phyloP scores from a whole-genome alignment of 2,888 invertebrate genomes.

The Smittia aterrima region DNA sequence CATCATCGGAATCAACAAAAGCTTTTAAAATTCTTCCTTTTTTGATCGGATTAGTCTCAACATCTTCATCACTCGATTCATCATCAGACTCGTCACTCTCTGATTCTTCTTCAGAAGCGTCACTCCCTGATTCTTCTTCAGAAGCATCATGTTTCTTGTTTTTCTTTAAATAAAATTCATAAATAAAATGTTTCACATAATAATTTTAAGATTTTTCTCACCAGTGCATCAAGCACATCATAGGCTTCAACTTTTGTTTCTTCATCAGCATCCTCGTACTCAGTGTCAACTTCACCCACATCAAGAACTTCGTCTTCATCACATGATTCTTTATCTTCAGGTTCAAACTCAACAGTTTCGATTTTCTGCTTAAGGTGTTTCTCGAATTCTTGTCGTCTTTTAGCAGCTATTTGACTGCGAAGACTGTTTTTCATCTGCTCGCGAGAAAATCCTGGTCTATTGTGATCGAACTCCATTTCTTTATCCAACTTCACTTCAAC shows the following conservation, averaged over 20 bases:
- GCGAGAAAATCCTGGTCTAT: conserved; percentile 69
- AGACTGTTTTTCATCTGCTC: conserved; percentile 69
- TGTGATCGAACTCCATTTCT: conserved; percentile 49
- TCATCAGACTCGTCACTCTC: conserved; percentile 47
- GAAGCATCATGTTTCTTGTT: conserved; percentile 42
- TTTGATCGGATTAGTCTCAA: conserved; percentile 46
- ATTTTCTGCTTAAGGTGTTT: conserved; percentile 43
- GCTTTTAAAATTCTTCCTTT: conserved; percentile 54
- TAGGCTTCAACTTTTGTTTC: too few relatives aligned
- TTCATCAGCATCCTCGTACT: conserved; percentile 42
- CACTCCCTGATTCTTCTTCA: conserved; percentile 45
- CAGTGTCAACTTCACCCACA: conserved; percentile 53
- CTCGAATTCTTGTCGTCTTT: conserved; percentile 66
- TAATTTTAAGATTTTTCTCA: too few relatives aligned
- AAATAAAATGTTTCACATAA: too few relatives aligned
- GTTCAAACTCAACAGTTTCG: conserved; percentile 52
- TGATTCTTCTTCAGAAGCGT: conserved; percentile 45
- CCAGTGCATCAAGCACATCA: too few relatives aligned
- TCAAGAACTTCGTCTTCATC: conserved; percentile 54
- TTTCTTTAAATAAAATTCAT: too few relatives aligned
- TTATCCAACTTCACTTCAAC: conserved; percentile 49
- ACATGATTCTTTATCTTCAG: conserved; percentile 47
- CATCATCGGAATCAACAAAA: conserved; percentile 49
- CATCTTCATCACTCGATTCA: conserved; percentile 46
- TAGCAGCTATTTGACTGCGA: conserved; percentile 67